Percentiles rank a stretch among this genome's conserved stretches.
Evolutionary conservation across 2,888 invertebrate genomes (phyloP).

Genomic region (Rapana venosa): DNA sequence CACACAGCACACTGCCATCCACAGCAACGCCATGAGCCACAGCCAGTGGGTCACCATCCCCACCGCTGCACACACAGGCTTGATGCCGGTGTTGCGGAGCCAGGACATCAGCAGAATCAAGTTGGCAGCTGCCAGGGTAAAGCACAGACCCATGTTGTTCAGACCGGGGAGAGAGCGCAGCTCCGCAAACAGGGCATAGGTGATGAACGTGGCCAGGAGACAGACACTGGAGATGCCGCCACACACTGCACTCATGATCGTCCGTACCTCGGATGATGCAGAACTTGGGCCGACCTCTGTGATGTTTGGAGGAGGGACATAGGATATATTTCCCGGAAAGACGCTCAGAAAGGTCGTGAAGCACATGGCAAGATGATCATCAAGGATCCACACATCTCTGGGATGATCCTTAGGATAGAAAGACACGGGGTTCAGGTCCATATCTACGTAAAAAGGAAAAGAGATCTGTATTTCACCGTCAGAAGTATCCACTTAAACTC

Average conservation of each 20-base stretch:
- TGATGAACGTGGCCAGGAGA: conserved; percentile 49
- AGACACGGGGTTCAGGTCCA: not conserved
- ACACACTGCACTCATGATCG: conserved; percentile 34
- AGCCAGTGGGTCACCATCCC: conserved; percentile 44
- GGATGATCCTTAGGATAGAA: not conserved
- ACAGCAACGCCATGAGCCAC: conserved; percentile 45
- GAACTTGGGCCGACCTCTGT: no score
- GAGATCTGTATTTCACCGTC: not conserved
- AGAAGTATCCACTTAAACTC: not conserved
- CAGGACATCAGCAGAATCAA: conserved; percentile 33
- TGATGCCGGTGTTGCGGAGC: not conserved
- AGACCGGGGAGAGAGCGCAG: conserved; percentile 54
- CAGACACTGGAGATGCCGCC: conserved; percentile 47
- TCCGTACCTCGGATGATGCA: not conserved
- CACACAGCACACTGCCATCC: conserved; percentile 51
- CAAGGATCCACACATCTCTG: not conserved
- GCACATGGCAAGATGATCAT: not conserved
- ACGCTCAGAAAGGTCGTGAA: not conserved
- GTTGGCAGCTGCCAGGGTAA: conserved; percentile 49
- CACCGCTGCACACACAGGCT: not conserved
- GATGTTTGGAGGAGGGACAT: not conserved
- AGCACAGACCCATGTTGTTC: conserved; percentile 54
- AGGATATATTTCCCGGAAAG: not conserved
- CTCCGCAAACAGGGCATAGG: conserved; percentile 48
- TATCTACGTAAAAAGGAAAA: conserved; percentile 2